Conservation (phyloP, 2,797 vertebrate species). For the Scyliorhinus canicula region DNA sequence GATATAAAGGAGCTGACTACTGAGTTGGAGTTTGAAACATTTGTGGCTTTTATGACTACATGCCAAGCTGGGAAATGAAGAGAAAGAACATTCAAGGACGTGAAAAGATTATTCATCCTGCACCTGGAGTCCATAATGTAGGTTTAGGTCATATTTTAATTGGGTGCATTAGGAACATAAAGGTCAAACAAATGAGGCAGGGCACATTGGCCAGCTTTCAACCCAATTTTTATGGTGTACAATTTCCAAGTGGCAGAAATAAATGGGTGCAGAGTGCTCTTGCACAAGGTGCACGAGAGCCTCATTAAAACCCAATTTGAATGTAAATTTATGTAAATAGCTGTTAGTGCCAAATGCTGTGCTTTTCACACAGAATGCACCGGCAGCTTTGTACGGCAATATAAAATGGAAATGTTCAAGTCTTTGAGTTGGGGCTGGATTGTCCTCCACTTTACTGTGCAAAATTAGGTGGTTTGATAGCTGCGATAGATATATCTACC, state of each 20-base stretch:
- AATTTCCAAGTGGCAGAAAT: not conserved
- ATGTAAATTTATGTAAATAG: not conserved
- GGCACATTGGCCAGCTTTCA: not conserved
- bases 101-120: not conserved
- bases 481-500: not conserved
- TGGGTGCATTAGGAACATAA: not conserved
- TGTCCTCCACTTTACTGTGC: not conserved
- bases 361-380: not conserved
- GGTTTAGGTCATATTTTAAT: not conserved
- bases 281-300: not conserved
- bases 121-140: not conserved
- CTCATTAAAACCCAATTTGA: not conserved
- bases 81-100: not conserved
- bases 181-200: not conserved
- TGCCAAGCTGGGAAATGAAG: not conserved
- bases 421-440: not conserved
- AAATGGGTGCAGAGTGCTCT: not conserved
- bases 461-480: not conserved
- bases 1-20: not conserved
- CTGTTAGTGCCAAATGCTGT: not conserved
- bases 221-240: not conserved
- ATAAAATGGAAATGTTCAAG: not conserved
- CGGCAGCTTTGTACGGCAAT: not conserved
- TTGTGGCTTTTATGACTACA: not conserved
- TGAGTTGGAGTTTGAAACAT: not conserved